Evolutionary conservation across 2,888 invertebrate genomes (phyloP).

Genomic region (Cephus pulcher): DNA sequence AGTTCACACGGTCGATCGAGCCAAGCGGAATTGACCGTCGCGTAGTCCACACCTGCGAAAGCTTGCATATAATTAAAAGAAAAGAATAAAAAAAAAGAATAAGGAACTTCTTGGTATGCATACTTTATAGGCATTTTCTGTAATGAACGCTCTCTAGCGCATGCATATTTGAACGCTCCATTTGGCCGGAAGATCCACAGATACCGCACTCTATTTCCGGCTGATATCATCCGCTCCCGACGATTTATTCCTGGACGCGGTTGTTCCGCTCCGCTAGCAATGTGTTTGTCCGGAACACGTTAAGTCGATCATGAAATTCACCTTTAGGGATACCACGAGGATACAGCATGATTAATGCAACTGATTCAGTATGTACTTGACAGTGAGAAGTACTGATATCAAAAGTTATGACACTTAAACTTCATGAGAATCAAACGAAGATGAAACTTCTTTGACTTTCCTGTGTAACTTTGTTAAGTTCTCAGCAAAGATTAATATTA

Average conservation of each 20-base stretch:
- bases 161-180: slow-evolving; percentile 41
- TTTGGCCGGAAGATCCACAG: slow-evolving; percentile 40
- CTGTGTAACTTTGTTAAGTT: not conserved
- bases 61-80: slow-evolving; percentile 44
- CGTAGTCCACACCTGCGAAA: slow-evolving; percentile 46
- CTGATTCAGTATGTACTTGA: not conserved
- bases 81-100: not conserved
- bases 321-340: not conserved
- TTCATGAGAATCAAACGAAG: not conserved
- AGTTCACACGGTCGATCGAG: slow-evolving; percentile 50
- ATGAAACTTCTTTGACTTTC: not conserved
- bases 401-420: not conserved
- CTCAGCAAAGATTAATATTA: not conserved
- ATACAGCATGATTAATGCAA: not conserved
- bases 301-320: not conserved
- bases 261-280: not conserved
- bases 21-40: slow-evolving; percentile 23
- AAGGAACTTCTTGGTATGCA: slow-evolving; percentile 36
- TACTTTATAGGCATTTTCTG: slow-evolving; percentile 33
- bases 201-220: not conserved
- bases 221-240: not conserved
- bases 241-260: not conserved
- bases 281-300: not conserved
- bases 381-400: not conserved
- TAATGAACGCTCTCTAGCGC: slow-evolving; percentile 4